Evolutionary conservation across 2,888 invertebrate genomes (phyloP).

Genomic region (Ophion costatus): DNA sequence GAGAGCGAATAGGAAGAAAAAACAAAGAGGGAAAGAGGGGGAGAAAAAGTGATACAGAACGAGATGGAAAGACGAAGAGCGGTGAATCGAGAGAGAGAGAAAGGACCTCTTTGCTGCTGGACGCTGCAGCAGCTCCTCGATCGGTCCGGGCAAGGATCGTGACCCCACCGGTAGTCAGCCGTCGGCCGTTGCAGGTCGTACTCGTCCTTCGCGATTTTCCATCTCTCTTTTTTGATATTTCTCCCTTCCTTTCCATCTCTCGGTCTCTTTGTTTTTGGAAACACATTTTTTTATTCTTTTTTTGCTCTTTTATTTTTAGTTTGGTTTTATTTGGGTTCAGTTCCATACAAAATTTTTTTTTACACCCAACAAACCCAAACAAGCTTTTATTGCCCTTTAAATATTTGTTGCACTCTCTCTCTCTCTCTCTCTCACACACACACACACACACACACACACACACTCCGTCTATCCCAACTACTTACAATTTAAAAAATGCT

Average conservation of each 20-base stretch:
- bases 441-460: too few species aligned
- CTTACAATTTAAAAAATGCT: too few species aligned
- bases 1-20: background rate
- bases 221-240: background rate
- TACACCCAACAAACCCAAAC: too few species aligned
- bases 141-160: constrained; percentile 65
- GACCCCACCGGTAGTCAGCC: constrained; percentile 69
- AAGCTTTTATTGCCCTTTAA: too few species aligned
- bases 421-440: too few species aligned
- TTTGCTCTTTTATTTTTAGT: background rate
- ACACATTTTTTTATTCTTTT: background rate
- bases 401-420: too few species aligned
- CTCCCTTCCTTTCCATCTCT: constrained; percentile 20
- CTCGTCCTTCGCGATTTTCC: constrained; percentile 55
- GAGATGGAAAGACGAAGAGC: background rate
- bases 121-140: constrained; percentile 63
- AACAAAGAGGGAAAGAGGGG: background rate
- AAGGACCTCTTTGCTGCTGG: constrained; percentile 59
- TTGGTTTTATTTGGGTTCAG: background rate
- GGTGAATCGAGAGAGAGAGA: background rate
- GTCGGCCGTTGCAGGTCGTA: constrained; percentile 68
- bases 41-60: too few species aligned
- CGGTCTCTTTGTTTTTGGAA: background rate
- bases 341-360: too few species aligned
- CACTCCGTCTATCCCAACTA: too few species aligned